Evolutionary conservation across 30 jellyfish, hydroid and myxozoan genomes (phyloP), one percentile per base, ranked within the genome.

Genomic region (Hydractinia symbiolongicarpus): DNA sequence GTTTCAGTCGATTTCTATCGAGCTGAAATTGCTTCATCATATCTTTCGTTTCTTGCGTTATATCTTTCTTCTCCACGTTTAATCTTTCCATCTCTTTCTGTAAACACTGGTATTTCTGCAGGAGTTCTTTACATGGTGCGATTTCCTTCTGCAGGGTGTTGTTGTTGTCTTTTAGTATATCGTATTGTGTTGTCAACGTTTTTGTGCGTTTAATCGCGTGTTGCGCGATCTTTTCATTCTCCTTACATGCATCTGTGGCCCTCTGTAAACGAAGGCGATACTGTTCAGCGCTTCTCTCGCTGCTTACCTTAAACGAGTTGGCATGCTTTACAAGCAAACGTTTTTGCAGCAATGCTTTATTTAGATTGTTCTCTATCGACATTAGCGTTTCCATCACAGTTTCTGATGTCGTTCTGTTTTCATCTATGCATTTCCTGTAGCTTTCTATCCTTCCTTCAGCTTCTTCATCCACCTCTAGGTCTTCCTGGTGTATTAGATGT

Each of bases 11-110:
- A 51, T 13, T 64, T 13, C 74, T 7, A 13, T 64, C 16, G 19
- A n/a, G 74, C 40, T 64, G 52, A 64, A 64, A 64, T 4, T 64
- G 52, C 16, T 64, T 51, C 9, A 64, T n/a, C 81, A 71, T 71
- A 20, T 71, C 60, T 71, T 51, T 71, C 81, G 50, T 71, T 7
- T 21, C 56, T 8, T 71, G 21, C 61, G 69, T 71, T 10, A 58
- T 0, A 53, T 71, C 81, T 17, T 71, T 71, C n/a, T 71, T 17
- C 17, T 71, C 81, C 8, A 64, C 16, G 9, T 64, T 64, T 13
- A 64, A n/a, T 51, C 74, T 6, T n/a, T 64, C 74, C 8, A 64
- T 51, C 16, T 64, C 17, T 51, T 13, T 7, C 74, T 64, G 19
- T 13, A 64, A 64, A 51, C 74, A n/a, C 15, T 58, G 17, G 19